Conservation (phyloP, 2,113 vertebrate species). For the Dunckerocampus dactyliophorus region DNA sequence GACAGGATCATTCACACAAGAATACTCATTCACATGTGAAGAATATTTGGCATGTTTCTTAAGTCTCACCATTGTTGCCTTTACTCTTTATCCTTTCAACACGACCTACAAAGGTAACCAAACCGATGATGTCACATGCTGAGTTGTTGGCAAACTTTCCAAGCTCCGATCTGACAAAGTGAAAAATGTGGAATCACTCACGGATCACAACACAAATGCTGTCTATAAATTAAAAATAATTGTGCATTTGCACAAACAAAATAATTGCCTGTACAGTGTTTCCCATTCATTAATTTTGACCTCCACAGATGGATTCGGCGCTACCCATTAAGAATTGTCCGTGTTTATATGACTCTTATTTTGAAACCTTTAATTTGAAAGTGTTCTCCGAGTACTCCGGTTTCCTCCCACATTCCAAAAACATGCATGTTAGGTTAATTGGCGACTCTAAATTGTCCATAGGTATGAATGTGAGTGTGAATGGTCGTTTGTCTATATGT, state of each 20-base stretch:
- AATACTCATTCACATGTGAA: neutral
- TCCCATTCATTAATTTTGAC: neutral
- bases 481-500: too few relatives aligned
- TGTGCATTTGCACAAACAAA: neutral
- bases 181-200: neutral
- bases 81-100: constrained; percentile 80
- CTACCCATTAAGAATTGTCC: too few relatives aligned
- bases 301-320: too few relatives aligned
- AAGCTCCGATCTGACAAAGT: constrained; percentile 77
- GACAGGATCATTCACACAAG: neutral
- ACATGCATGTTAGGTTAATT: too few relatives aligned
- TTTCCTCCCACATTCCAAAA: too few relatives aligned
- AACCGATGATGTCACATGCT: constrained; percentile 84
- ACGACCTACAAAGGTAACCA: constrained; percentile 88
- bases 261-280: too few relatives aligned
- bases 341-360: too few relatives aligned
- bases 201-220: neutral
- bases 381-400: too few relatives aligned
- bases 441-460: too few relatives aligned
- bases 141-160: constrained; percentile 68
- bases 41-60: neutral
- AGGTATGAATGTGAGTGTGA: too few relatives aligned
- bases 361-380: too few relatives aligned
- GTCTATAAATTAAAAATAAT: neutral
- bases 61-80: constrained; percentile 62